These are phyloP conservation scores for Catharus ustulatus DNA, from an alignment of 2,797 vertebrate genomes.

Conservation along the genomic window DNA sequence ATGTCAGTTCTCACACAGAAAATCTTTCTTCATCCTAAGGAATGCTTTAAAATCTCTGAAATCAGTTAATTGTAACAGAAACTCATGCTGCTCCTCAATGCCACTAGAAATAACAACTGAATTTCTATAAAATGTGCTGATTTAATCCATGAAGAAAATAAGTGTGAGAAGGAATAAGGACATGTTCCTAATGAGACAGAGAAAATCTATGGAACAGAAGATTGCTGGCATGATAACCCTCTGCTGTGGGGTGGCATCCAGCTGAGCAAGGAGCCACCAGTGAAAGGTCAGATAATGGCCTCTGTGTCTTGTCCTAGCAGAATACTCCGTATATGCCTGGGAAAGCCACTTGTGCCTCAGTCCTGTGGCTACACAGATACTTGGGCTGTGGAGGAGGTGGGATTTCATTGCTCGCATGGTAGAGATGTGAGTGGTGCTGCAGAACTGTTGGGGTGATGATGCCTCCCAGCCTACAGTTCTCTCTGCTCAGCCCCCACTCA, in stretches of 20 bases:
- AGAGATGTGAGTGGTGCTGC: neutral
- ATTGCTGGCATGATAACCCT: neutral
- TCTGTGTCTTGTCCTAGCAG: neutral
- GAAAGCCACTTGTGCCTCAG: neutral
- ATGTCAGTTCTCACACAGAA: neutral
- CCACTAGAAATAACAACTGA: neutral
- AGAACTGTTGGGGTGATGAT: neutral
- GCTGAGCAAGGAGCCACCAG: neutral
- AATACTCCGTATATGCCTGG: neutral
- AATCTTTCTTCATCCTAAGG: neutral
- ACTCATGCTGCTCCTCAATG: neutral
- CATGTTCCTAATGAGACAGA: neutral
- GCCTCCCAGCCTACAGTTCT: neutral
- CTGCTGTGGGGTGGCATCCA: neutral
- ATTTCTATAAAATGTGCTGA: neutral
- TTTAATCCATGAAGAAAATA: neutral
- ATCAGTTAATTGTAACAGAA: neutral
- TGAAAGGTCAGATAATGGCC: neutral
- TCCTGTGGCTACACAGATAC: neutral
- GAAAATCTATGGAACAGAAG: neutral
- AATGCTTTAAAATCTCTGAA: neutral
- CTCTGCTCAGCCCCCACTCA: accelerated
- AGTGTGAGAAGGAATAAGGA: neutral
- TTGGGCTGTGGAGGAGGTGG: accelerated
- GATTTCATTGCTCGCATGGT: neutral